Conservation (phyloP, 2,797 vertebrate genomes). For the Hippoglossus hippoglossus region DNA sequence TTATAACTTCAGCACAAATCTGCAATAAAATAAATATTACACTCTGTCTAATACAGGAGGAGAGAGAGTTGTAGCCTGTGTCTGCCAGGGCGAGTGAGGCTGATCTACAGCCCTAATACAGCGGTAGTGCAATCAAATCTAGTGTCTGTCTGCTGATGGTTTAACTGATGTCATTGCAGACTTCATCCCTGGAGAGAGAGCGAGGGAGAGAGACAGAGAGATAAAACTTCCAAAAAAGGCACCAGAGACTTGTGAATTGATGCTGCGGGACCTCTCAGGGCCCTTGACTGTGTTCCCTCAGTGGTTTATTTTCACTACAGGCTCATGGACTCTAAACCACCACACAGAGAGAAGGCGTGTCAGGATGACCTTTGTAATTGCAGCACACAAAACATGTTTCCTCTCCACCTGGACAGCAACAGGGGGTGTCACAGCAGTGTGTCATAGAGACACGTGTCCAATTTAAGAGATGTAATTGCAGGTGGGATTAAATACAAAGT, state of each 20-base stretch:
- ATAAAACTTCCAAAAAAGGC: slow-evolving; percentile 29
- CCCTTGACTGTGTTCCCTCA: slow-evolving; percentile 11
- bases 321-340: background rate
- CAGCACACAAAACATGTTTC: background rate
- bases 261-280: slow-evolving; percentile 5
- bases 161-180: slow-evolving; percentile 46
- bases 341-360: background rate
- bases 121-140: slow-evolving; percentile 48
- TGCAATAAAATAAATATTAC: slow-evolving; percentile 62
- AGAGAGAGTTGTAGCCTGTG: slow-evolving; percentile 32
- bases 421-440: too few relatives aligned
- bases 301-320: slow-evolving; percentile 1
- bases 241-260: slow-evolving; percentile 10
- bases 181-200: slow-evolving; percentile 18
- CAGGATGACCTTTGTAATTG: background rate
- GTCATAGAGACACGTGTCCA: too few relatives aligned
- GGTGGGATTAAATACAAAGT: too few relatives aligned
- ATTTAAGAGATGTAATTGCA: too few relatives aligned
- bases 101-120: slow-evolving; percentile 55
- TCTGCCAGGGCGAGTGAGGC: slow-evolving; percentile 20
- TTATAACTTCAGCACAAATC: slow-evolving; percentile 58
- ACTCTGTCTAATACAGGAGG: slow-evolving; percentile 34
- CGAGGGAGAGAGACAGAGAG: background rate
- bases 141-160: slow-evolving; percentile 41
- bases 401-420: too few relatives aligned